Evolutionary conservation across 2,113 vertebrate species (phyloP), one percentile per base, ranked within the genome.

Genomic region (Melospiza georgiana): DNA sequence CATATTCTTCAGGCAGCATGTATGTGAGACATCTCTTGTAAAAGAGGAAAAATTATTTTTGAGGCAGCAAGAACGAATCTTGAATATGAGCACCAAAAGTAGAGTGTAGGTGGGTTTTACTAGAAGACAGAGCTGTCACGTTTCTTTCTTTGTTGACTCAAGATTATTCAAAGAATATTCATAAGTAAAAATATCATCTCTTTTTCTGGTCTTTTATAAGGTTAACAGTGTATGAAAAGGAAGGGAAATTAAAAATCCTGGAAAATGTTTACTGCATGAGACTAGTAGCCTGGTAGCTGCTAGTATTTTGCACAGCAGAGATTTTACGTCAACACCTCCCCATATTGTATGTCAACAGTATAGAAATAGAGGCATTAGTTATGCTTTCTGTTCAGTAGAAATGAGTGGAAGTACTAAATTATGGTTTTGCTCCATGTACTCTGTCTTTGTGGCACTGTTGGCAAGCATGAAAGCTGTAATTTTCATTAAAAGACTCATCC

Each of bases 381-480:
- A 35, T 67, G n/a, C 11, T 80, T 27, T 84, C 33, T 69, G 14
- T 84, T 86, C 71, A 54, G 48, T 94, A 78, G 41, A 41, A 41
- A 41, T 41, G 41, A 41, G 41, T 41, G 41, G 80, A 84, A 90
- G 39, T 58, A 52, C 24, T 84, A 94, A 95, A 96, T 95, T 89
- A 89, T 41, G 65, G 85, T 77, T 93, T 96, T 94, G 24, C 44
- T 94, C 69, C 72, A 89, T 46, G 61, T 95, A 46, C 25, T 93
- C 49, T 59, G 15, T 94, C 81, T 95, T 49, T 5, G 6, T 78
- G 89, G 73, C 84, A 87, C 65, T 91, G 84, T 65, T 72, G 88
- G 92, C 91, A 95, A 95, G 58, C 58, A 90, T 66, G 76, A 97
- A 97, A 97, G 78, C 85, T 97, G 58, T 97, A 97, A 97, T 97